phyloP scores from a whole-genome alignment of 2,888 invertebrate species.

The Chesias legatella region DNA sequence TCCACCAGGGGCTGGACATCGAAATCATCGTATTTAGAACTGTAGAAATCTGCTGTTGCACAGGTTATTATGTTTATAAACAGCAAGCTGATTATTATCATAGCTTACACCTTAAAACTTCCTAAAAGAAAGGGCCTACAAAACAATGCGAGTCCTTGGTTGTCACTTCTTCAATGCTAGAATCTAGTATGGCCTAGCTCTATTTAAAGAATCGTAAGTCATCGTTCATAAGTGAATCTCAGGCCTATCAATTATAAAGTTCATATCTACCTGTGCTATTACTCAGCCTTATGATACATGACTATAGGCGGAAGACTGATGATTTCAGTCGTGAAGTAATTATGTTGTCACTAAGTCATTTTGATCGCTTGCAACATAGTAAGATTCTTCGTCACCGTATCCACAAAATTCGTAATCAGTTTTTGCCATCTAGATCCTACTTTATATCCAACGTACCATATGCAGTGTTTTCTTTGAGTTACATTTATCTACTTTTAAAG shows the following conservation, averaged over 20 bases:
- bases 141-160: conserved; percentile 7
- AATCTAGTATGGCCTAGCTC: conserved; percentile 1
- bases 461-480: no score
- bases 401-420: no score
- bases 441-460: no score
- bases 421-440: no score
- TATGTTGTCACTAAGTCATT: no score
- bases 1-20: conserved; percentile 84
- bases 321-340: no score
- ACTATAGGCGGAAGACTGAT: no score
- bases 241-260: conserved; percentile 45
- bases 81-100: conserved; percentile 21
- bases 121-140: neutral
- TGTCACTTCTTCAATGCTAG: conserved; percentile 8
- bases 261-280: conserved; percentile 9
- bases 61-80: conserved; percentile 30
- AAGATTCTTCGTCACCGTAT: no score
- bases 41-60: conserved; percentile 75
- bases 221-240: conserved; percentile 43
- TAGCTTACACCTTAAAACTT: neutral
- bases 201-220: conserved; percentile 34
- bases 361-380: no score
- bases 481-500: no score
- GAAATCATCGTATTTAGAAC: conserved; percentile 85
- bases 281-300: no score